Evolutionary conservation across 2,797 vertebrate species (phyloP).

Genomic region (Pipistrellus pipistrellus): DNA sequence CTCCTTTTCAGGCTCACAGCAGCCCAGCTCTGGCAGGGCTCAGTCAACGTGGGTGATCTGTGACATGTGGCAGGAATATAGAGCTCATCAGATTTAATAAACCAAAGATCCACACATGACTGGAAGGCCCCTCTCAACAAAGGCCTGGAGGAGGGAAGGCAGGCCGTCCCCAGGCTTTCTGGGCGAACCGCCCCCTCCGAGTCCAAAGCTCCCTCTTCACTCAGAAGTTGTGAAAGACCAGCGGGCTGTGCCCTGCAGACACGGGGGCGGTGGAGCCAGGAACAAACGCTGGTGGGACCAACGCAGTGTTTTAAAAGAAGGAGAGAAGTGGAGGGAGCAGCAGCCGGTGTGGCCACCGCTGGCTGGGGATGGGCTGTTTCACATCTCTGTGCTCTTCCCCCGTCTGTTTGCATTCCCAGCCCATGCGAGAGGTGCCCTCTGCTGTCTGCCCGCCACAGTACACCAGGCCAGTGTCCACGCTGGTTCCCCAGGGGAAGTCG

Average conservation of each 20-base stretch:
- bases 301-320: not conserved
- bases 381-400: not conserved
- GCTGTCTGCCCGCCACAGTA: conserved; percentile 55
- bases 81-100: conserved; percentile 84
- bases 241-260: conserved; percentile 54
- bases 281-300: conserved; percentile 20
- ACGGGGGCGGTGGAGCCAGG: not conserved
- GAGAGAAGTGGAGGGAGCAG: not conserved
- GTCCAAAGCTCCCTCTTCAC: conserved; percentile 77
- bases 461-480: not conserved
- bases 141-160: conserved; percentile 57
- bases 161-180: conserved; percentile 41
- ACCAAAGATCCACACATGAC: conserved; percentile 74
- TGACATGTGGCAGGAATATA: conserved; percentile 85
- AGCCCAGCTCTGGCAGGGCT: conserved; percentile 72
- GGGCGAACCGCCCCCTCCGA: conserved; percentile 57
- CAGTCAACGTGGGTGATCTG: conserved; percentile 85
- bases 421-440: conserved; percentile 71
- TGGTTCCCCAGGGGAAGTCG: not conserved
- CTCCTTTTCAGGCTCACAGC: conserved; percentile 81
- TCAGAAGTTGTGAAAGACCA: conserved; percentile 76
- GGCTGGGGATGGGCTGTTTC: not conserved
- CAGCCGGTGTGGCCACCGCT: not conserved
- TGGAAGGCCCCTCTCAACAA: conserved; percentile 80
- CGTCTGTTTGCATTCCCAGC: not conserved